Evolutionary conservation across 2,113 vertebrate species (phyloP).

Genomic region (Trogon surrucura): DNA sequence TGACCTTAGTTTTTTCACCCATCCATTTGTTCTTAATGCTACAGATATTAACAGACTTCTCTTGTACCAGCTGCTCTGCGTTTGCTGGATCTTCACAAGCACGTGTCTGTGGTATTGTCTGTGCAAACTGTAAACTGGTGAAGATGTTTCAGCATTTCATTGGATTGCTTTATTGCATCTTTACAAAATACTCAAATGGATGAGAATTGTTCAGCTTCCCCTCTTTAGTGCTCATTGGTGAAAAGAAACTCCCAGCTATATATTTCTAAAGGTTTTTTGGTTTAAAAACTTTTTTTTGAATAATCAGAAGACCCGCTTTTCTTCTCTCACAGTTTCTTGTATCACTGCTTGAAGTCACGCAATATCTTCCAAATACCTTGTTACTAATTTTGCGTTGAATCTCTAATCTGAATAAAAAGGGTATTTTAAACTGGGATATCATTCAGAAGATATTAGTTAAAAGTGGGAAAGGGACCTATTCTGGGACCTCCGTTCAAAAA

Average conservation of each 20-base stretch:
- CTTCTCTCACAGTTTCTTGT: neutral
- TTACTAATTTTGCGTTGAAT: neutral
- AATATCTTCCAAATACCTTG: neutral
- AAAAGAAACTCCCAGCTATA: neutral
- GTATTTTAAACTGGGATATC: neutral
- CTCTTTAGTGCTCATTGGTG: neutral
- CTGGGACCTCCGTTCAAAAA: neutral
- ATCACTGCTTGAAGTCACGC: neutral
- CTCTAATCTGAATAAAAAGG: neutral
- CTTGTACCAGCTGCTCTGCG: neutral
- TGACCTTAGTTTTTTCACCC: neutral
- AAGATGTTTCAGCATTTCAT: neutral
- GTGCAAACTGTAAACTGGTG: accelerated
- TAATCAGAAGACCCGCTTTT: neutral
- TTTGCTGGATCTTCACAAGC: neutral
- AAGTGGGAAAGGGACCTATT: neutral
- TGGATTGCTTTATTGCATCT: neutral
- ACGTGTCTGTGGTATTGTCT: accelerated
- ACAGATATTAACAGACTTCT: neutral
- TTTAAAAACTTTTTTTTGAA: accelerated
- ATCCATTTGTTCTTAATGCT: neutral
- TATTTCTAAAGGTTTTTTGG: neutral
- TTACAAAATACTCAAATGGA: neutral
- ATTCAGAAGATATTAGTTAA: neutral
- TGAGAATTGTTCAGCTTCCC: neutral